These are phyloP conservation scores for Drosophila nannoptera DNA, from an alignment of 1,140 invertebrate species.

Conservation along the genomic window DNA sequence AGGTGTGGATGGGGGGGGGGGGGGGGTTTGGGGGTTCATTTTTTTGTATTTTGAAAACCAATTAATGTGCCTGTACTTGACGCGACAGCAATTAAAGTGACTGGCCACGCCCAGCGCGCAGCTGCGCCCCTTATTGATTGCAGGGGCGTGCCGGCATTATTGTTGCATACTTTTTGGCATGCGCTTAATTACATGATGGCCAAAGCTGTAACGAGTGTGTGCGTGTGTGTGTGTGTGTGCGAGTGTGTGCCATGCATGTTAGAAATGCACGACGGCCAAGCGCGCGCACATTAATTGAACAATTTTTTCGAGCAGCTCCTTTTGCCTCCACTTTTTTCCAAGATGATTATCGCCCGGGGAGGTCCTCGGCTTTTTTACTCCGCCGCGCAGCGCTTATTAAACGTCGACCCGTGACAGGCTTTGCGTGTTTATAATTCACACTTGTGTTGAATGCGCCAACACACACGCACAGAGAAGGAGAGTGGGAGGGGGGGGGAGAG, in stretches of 20 bases:
- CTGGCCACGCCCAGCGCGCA: slow-evolving; percentile 48
- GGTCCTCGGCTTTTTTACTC: slow-evolving; percentile 36
- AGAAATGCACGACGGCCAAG: slow-evolving; percentile 42
- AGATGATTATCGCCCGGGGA: slow-evolving; percentile 60
- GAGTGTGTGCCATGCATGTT: slow-evolving; percentile 56
- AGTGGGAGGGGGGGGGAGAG: too few relatives aligned
- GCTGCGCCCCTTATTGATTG: slow-evolving; percentile 57
- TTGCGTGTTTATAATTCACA: slow-evolving; percentile 76
- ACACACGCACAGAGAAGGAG: too few relatives aligned
- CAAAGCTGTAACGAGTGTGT: slow-evolving; percentile 32
- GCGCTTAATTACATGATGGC: slow-evolving; percentile 72
- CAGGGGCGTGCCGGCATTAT: slow-evolving; percentile 49
- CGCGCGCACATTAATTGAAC: slow-evolving; percentile 71
- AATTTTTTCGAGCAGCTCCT: slow-evolving; percentile 62
- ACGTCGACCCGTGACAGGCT: slow-evolving; percentile 27
- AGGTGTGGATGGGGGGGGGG: slow-evolving; percentile 4
- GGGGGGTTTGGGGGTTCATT: too few relatives aligned
- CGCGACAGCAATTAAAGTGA: slow-evolving; percentile 57
- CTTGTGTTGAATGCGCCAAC: slow-evolving; percentile 55
- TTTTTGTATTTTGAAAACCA: slow-evolving; percentile 29
- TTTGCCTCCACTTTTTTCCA: slow-evolving; percentile 22
- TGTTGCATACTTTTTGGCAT: slow-evolving; percentile 74
- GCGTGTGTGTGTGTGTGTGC: slow-evolving; percentile 15
- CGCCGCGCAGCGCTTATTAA: slow-evolving; percentile 49
- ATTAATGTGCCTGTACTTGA: slow-evolving; percentile 57